phyloP scores from a whole-genome alignment of 2,113 vertebrate species.

The Petrocephalus zakoni region DNA sequence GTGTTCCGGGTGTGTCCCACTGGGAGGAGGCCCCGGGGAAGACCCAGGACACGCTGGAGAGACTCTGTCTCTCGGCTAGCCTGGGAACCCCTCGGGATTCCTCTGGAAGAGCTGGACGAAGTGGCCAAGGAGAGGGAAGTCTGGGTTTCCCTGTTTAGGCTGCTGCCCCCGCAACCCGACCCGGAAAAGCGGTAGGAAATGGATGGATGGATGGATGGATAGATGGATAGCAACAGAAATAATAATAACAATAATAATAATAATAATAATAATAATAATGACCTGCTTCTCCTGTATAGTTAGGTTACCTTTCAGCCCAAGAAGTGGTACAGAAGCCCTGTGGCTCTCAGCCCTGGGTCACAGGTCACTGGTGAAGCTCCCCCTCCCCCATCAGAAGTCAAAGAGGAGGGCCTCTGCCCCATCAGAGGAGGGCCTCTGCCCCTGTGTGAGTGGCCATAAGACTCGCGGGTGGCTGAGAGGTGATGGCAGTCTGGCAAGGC shows the following conservation, averaged over 20 bases:
- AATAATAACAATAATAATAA: not conserved
- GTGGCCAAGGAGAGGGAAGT: no score
- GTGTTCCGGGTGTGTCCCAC: no score
- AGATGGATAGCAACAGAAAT: no score
- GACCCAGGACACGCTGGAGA: no score
- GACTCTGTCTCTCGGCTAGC: no score
- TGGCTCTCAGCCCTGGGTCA: not conserved
- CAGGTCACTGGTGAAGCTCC: not conserved
- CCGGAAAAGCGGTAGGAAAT: no score
- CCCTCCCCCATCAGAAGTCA: not conserved
- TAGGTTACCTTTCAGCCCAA: not conserved
- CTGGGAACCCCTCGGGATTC: no score
- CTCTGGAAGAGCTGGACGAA: no score
- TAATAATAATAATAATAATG: not conserved
- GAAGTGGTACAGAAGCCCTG: not conserved
- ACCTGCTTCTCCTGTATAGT: not conserved
- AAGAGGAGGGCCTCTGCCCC: not conserved
- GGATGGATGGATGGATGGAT: no score
- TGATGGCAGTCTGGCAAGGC: not conserved
- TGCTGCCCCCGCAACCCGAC: no score
- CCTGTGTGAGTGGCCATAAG: not conserved
- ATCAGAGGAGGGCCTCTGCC: not conserved
- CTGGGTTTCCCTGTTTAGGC: no score
- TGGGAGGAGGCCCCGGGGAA: no score
- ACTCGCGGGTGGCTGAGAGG: not conserved